Base-by-base conservation (phyloP, 1,140 invertebrate species). In the Phymorhynchus buccinoides region DNA sequence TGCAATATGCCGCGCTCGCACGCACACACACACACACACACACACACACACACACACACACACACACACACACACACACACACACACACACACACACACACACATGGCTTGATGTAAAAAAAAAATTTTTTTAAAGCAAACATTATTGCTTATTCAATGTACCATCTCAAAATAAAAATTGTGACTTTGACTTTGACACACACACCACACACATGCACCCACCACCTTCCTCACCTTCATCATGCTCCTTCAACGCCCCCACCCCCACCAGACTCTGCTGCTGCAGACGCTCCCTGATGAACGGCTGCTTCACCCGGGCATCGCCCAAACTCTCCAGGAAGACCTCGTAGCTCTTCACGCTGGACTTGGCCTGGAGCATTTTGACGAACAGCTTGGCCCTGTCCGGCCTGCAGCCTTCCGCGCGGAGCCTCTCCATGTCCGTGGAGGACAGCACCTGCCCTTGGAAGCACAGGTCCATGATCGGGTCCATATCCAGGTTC, bases 321-420 rank as follows among this genome's bases (percentile, higher is more conserved):
- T 83, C 18, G 1, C 1, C 6, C 32, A 83, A 62, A n/a, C 39
- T 41, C n/a, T 71, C 62, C 27, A 83, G 27, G 66, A 83, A 83
- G 6, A 41, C 41, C 39, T 83, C n/a, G 62, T 83, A 83, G 30
- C 66, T 32, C 66, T 83, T 83, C 32, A 66, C 81, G 41, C 32
- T n/a, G 35, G 56, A 32, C 62, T 83, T 83, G 66, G 62, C 18
- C 18, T 0, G 41, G 6, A 83, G 39, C n/a, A 83, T 83, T 1
- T 27, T 56, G 9, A 83, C 22, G 66, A 83, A 83, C 66, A 66
- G 56, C n/a, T 30, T 22, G 30, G 12, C 42, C 81, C 41, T 30
- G 71, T 41, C 73, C 81, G 6, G 81, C 32, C 81, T 35, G 14
- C 35, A 27, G 16, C 66, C 16, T 66, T 83, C 81, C 30, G 81